Evolutionary conservation across 2,113 vertebrate species (phyloP).

Genomic region (Agapornis roseicollis): DNA sequence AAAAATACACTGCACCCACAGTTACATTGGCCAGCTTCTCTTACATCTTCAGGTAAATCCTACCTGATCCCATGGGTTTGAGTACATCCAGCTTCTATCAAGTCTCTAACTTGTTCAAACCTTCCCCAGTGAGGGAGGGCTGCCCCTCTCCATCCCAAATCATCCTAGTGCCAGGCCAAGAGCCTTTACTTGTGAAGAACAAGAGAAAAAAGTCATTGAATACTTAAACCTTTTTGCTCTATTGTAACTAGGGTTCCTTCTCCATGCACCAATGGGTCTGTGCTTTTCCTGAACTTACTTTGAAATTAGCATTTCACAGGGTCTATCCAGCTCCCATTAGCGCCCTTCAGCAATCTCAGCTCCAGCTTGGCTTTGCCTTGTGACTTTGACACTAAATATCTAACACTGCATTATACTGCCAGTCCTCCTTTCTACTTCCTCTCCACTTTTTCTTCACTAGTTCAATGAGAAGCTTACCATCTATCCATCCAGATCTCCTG

Average conservation of each 20-base stretch:
- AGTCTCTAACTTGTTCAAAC: background rate
- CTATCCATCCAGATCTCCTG: background rate
- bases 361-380: background rate
- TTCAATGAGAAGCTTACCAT: background rate
- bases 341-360: background rate
- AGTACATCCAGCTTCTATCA: background rate
- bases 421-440: background rate
- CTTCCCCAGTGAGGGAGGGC: background rate
- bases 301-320: background rate
- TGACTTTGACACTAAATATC: background rate
- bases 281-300: background rate
- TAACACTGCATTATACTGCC: background rate
- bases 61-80: background rate
- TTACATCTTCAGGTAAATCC: background rate
- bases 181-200: background rate
- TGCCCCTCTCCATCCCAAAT: background rate
- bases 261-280: fast-evolving
- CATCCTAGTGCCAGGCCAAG: background rate
- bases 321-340: background rate
- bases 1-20: background rate
- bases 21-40: background rate
- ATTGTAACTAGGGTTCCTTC: background rate
- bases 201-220: background rate
- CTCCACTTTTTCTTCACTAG: background rate
- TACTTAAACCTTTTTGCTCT: background rate